Conservation (phyloP, 2,797 vertebrate genomes). For the Rhinophrynus dorsalis region DNA sequence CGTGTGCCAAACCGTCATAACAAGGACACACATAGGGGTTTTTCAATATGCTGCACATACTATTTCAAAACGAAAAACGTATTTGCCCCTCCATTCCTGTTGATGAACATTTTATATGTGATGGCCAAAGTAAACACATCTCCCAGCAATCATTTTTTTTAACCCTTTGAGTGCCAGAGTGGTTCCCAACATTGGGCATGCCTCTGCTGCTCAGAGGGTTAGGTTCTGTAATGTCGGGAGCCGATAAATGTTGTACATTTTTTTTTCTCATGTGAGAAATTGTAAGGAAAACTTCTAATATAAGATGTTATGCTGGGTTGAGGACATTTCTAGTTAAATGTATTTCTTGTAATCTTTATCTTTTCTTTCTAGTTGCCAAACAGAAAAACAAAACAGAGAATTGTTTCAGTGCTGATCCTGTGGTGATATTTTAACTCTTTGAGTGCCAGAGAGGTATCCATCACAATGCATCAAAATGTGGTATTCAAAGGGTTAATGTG, state of each 20-base stretch:
- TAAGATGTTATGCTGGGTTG: slow-evolving; percentile 2
- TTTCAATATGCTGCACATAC: slow-evolving; percentile 72
- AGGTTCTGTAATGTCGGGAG: slow-evolving; percentile 59
- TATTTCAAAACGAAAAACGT: slow-evolving; percentile 54
- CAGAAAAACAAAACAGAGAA: slow-evolving; percentile 13
- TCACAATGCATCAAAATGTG: too few relatives aligned
- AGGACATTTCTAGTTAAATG: slow-evolving; percentile 8
- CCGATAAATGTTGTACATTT: slow-evolving; percentile 47
- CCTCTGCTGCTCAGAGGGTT: too few relatives aligned
- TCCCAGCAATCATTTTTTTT: slow-evolving; percentile 62
- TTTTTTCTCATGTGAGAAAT: background rate
- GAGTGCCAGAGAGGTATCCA: too few relatives aligned
- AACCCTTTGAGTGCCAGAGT: too few relatives aligned
- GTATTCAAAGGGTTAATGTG: too few relatives aligned
- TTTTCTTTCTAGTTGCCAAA: slow-evolving; percentile 40
- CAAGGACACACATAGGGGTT: slow-evolving; percentile 70
- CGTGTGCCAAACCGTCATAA: slow-evolving; percentile 61
- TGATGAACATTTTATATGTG: slow-evolving; percentile 61
- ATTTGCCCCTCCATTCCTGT: slow-evolving; percentile 60
- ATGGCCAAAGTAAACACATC: slow-evolving; percentile 74
- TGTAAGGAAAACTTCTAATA: background rate
- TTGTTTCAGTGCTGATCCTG: too few relatives aligned
- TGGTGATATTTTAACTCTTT: too few relatives aligned
- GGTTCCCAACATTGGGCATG: slow-evolving; percentile 59
- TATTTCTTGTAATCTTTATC: slow-evolving; percentile 1